Percentiles rank a stretch among this genome's conserved stretches.
phyloP scores from a whole-genome alignment of 2,888 invertebrate species.

The Lypha dubia region DNA sequence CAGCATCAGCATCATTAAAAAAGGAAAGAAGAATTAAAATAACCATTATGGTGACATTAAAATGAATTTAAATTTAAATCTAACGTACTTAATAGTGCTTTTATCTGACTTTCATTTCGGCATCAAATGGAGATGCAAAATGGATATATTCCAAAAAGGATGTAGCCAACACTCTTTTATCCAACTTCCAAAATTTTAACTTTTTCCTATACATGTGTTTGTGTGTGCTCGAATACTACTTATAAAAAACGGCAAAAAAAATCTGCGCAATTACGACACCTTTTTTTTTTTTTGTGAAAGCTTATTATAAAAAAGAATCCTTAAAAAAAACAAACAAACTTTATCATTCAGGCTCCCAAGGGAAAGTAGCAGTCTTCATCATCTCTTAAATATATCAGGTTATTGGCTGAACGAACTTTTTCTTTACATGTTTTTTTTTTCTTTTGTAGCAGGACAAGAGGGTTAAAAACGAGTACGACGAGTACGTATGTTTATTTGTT shows the following conservation, averaged over 20 bases:
- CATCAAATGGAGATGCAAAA: not conserved
- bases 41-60: slow-evolving; percentile 45
- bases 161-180: not conserved
- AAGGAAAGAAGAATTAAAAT: slow-evolving; percentile 2
- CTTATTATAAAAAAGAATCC: slow-evolving; percentile 44
- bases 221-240: not conserved
- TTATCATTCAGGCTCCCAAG: slow-evolving; percentile 47
- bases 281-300: slow-evolving; percentile 75
- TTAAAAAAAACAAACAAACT: slow-evolving; percentile 24
- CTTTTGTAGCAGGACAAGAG: not conserved
- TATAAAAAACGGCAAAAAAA: slow-evolving; percentile 58
- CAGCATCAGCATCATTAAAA: slow-evolving; percentile 21
- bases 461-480: slow-evolving; percentile 51
- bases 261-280: slow-evolving; percentile 81
- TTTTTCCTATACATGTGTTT: not conserved
- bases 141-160: not conserved
- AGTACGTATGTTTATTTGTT: not conserved
- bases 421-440: not conserved
- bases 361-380: slow-evolving; percentile 39
- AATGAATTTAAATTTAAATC: slow-evolving; percentile 44
- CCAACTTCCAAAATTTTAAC: slow-evolving; percentile 5
- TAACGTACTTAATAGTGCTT: slow-evolving; percentile 63
- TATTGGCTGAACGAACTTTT: slow-evolving; percentile 56
- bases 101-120: slow-evolving; percentile 72
- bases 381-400: slow-evolving; percentile 44